Evolutionary conservation across 2,888 invertebrate species (phyloP), one percentile per base, ranked within the genome.

Genomic region (Vanessa cardui): DNA sequence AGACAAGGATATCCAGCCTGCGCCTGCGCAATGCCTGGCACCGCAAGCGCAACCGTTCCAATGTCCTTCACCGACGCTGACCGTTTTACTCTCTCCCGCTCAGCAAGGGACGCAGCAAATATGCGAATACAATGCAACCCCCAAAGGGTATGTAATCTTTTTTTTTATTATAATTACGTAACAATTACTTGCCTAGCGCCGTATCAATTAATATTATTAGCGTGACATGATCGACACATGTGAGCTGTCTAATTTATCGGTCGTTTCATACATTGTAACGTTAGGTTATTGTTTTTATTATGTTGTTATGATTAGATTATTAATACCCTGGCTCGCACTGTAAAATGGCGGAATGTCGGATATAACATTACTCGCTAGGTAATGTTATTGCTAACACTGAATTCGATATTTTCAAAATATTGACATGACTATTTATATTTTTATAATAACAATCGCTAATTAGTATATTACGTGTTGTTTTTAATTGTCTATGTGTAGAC

Each of bases 1-100:
- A 31, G 77, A 74, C 61, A 70, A 75, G 50, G 69, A 75, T 5
- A 56, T 3, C 18, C 72, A 69, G 45, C 73, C 72, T 46, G 56
- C 62, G 58, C 71, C 74, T 45, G 76, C 73, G 64, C 72, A 65
- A 31, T 72, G 46, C 44, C 31, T 52, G 26, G 64, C 70, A 62
- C 60, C 78, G 73, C 78, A 74, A 33, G 69, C 76, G 68, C 77
- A 78, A 50, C 73, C 68, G 21, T 72, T 64, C 44, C 18, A 26
- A 9, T 59, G 56, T 1, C 71, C 75, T 44, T 71, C 68, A 54
- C 71, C 75, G 59, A 70, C 62, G 46, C 71, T 69, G 70, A 73
- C 76, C 73, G 62, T 68, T 62, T 73, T 71, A 59, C 73, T 69
- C 66, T 67, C 69, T 21, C 71, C 74, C 54, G 70, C 68, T 59